Evolutionary conservation across 2,113 vertebrate genomes (phyloP), one percentile per base, ranked within the genome.

Genomic region (Glaucomys volans): DNA sequence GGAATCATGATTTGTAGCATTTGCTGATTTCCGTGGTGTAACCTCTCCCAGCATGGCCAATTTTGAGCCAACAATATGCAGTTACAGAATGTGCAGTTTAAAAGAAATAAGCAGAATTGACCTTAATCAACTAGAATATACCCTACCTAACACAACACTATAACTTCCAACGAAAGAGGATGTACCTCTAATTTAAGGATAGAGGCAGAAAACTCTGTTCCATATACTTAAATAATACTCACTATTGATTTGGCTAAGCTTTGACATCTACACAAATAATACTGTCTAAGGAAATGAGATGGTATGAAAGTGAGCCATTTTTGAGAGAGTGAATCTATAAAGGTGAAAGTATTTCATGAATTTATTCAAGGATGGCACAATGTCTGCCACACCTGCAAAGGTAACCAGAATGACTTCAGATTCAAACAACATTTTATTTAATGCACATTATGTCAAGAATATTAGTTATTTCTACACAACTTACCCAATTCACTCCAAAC

Each of bases 381-480:
- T 69, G 26, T 84, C 13, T 72, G 35, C 37, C 8, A 80, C 22
- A 87, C 3, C 20, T 83, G 2, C 24, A 79, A 52, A 62, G 26
- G 20, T 75, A 54, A 83, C 83, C 47, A 54, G 13, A 1, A 35
- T 71, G 24, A 95, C 83, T 17, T 77, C 13, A 44, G 4, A 72
- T 40, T 89, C 79, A 82, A 74, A 66, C 13, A 92, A 10, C 24
- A 75, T 69, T 87, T 95, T 69, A 82, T 26, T 54, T 30, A 92
- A 71, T 76, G 9, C 0, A 66, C 4, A 16, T 71, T 82, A 72
- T 37, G 13, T 4, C 57, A 95, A 57, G 7, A 87, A 87, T 52
- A 50, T 40, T 64, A 24, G 4, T 75, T 57, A 71, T 83, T 86
- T 95, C 54, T 77, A n/a, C 17, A 90, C 59, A 67, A 22, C 22